Base-by-base conservation (phyloP, 2,113 vertebrate species). In the Recurvirostra avosetta region DNA sequence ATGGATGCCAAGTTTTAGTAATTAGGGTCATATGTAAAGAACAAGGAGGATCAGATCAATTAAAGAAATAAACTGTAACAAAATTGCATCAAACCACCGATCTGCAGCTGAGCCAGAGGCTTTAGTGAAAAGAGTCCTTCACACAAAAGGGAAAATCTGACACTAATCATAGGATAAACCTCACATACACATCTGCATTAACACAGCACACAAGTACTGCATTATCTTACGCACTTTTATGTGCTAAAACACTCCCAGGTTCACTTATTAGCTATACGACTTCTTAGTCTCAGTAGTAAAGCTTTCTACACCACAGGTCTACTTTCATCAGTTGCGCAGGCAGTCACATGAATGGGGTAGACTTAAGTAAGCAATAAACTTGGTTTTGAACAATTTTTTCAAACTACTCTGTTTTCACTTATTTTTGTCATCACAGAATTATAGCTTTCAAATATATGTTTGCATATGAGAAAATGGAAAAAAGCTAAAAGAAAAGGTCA, bases 401-500 rank as follows among this genome's bases (percentile, higher is more conserved):
- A 50, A 92, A 95, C 36, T 34, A 34, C 12, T 88, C 18, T 84
- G 30, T 86, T 95, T 96, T 81, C 36, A 32, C 36, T 68, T 81
- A 55, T 59, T 84, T 90, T 73, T 36, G 8, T 94, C 72, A 92
- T 63, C 83, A 83, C 19, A 38, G 71, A 96, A 93, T 72, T 45
- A 72, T 4, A 82, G 49, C 38, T 84, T 98, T 97, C 93, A 92
- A 97, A 84, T 94, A 91, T 63, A 75, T 27, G 81, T 50, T 91
- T 94, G 89, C 38, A 55, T 93, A 96, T 61, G 58, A 87, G 78
- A 72, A 94, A 93, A 93, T 67, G 26, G 40, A 75, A 95, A 94
- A 94, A 96, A 95, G 81, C 84, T 86, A 87, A 94, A 97, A 95
- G 88, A 92, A 94, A 95, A 96, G 90, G 84, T 92, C 98, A 96